Conservation (phyloP, 1,140 invertebrate genomes). For the Cherax destructor region DNA sequence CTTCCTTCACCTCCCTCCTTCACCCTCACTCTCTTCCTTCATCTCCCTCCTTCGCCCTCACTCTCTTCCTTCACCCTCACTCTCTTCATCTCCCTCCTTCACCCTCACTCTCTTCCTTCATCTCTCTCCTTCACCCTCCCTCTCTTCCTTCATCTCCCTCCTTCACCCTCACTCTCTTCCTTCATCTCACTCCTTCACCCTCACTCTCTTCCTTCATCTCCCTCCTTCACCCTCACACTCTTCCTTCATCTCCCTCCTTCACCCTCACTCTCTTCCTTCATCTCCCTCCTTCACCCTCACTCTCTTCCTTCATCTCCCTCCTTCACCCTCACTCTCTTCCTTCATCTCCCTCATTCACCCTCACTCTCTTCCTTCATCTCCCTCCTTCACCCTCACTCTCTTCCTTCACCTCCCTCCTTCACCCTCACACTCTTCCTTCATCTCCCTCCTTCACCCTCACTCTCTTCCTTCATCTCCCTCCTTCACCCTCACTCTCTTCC, state of each 20-base stretch:
- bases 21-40: not conserved
- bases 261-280: too few species aligned
- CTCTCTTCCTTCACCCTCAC: not conserved
- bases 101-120: not conserved
- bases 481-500: not conserved
- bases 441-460: not conserved
- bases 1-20: too few species aligned
- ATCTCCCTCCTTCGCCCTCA: not conserved
- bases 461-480: not conserved
- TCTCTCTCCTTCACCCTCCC: not conserved
- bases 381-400: not conserved
- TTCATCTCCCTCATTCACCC: too few species aligned
- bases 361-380: not conserved
- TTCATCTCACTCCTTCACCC: not conserved
- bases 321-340: not conserved
- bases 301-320: not conserved
- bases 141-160: not conserved
- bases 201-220: too few species aligned
- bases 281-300: not conserved
- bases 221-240: too few species aligned
- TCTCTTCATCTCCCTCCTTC: not conserved
- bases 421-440: not conserved
- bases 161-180: not conserved
- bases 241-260: too few species aligned
- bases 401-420: not conserved